Evolutionary conservation across 2,888 invertebrate species (phyloP), one percentile per base, ranked within the genome.

Genomic region (Panopea generosa): DNA sequence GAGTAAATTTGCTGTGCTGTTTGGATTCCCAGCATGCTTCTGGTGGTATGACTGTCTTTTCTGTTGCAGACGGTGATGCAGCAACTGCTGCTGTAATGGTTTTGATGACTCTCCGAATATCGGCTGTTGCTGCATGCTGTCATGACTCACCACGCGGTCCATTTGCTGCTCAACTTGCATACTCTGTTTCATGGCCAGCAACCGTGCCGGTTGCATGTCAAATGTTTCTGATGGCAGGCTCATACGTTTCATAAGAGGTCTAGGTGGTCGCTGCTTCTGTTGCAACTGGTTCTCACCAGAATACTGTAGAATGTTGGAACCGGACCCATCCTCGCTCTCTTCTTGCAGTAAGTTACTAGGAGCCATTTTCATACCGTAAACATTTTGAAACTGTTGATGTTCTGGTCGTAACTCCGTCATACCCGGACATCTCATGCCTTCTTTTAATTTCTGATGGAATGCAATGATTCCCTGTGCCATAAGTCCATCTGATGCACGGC

Each of bases 401-500:
- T 90, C 90, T 59, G 87, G 86, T 57, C 96, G 95, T 84, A 97
- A 94, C 91, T 97, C 97, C 74, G 96, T 93, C 83, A 97, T 95
- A 20, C 96, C 97, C 92, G 96, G 96, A 0, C 96, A 95, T 92
- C 96, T 96, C 89, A 95, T 95, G 78, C 96, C 95, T 92, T 97
- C 96, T 84, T 95, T 95, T 63, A 96, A 93, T 82, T 96, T 94
- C 91, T 96, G 96, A 84, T 95, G 95, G 91, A 96, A 96, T 33
- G 96, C 96, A 70, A 96, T 93, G 66, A 94, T 94, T 7, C 90
- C 91, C 79, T 92, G 92, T 18, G 93, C 96, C 27, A 98, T 97
- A 50, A 98, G 93, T 4, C 98, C 98, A 90, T 98, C 98, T 86
- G 97, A 98, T 0, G 98, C 98, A 71, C 98, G 94, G 3, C 93